A percentile compares a stretch with the other conserved stretches of the same genome.
Evolutionary conservation across 2,113 vertebrate species (phyloP).

Genomic region (Rhinoderma darwinii): DNA sequence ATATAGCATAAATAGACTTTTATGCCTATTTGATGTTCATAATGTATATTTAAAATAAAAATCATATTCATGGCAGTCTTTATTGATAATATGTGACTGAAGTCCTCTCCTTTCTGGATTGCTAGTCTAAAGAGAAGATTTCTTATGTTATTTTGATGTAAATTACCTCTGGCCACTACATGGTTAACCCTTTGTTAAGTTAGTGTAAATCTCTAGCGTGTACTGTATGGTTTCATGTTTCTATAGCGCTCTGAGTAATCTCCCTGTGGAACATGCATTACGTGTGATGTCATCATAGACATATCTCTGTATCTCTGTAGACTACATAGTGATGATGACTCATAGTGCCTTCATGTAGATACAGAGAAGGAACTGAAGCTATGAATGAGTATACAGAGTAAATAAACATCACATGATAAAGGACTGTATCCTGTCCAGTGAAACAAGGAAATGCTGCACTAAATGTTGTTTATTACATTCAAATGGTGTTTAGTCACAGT

Average conservation of each 20-base stretch:
- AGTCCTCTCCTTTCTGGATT: no score
- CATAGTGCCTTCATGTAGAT: background rate
- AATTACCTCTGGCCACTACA: background rate
- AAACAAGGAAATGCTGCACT: background rate
- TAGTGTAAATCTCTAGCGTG: background rate
- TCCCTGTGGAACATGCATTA: background rate
- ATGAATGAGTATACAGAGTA: background rate
- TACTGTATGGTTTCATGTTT: background rate
- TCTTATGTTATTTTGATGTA: no score
- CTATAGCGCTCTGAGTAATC: background rate
- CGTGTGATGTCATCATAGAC: background rate
- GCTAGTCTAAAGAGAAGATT: no score
- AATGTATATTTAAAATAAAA: no score
- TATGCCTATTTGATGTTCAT: no score
- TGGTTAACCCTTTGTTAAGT: background rate
- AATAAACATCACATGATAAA: background rate
- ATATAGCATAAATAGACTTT: no score
- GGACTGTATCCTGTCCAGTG: background rate
- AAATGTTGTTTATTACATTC: background rate
- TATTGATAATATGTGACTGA: no score
- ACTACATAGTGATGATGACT: background rate
- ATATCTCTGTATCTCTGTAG: background rate
- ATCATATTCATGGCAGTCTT: no score
- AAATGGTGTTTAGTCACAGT: background rate
- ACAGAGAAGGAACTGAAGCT: background rate